phyloP scores from a whole-genome alignment of 2,888 invertebrate genomes.

The Alviniconcha strummeri region DNA sequence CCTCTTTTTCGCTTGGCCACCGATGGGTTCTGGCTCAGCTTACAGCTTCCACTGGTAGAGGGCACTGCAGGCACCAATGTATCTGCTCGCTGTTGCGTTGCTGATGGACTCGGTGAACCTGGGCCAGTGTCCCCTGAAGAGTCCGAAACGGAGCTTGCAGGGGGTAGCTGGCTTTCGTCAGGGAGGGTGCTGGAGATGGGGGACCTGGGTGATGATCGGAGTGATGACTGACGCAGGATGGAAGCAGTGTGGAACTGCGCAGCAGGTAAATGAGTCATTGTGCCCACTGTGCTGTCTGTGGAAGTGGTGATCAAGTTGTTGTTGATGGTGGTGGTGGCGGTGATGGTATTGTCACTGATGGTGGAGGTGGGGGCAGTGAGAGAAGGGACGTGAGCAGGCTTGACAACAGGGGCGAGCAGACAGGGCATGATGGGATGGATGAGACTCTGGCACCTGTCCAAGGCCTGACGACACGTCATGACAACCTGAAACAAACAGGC shows the following conservation, averaged over 20 bases:
- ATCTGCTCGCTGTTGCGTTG: background rate
- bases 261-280: background rate
- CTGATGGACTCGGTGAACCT: background rate
- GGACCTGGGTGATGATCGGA: background rate
- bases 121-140: background rate
- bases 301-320: background rate
- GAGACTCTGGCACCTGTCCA: conserved; percentile 2
- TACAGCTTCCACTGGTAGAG: background rate
- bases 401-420: background rate
- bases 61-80: background rate
- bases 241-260: background rate
- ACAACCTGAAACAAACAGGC: conserved; percentile 13
- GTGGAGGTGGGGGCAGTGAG: background rate
- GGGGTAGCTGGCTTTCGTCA: background rate
- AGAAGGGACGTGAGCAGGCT: background rate
- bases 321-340: background rate
- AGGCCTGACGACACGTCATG: conserved; percentile 4
- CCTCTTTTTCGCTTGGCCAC: background rate
- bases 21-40: background rate
- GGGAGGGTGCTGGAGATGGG: background rate
- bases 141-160: background rate
- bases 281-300: background rate
- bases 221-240: background rate
- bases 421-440: conserved; percentile 13
- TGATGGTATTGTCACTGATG: background rate